Conservation (phyloP, 2,797 vertebrate genomes). For the Hoplostethus atlanticus region DNA sequence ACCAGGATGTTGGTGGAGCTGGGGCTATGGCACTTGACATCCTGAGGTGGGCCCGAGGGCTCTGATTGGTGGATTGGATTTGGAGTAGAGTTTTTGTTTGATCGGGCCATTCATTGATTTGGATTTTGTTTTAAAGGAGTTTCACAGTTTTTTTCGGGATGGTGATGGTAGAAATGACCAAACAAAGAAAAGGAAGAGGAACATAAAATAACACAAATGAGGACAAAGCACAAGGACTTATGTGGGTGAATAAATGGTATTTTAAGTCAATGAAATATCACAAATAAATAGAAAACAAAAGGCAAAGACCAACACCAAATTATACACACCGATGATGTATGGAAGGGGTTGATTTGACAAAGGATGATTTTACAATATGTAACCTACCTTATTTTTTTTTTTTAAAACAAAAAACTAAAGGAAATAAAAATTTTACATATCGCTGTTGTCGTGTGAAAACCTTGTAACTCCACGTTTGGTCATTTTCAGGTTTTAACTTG, state of each 20-base stretch:
- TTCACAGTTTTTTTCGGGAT: slow-evolving; percentile 79
- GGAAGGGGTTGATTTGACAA: slow-evolving; percentile 82
- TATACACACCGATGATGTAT: slow-evolving; percentile 82
- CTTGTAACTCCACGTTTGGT: too few species aligned
- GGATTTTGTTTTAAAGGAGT: slow-evolving; percentile 83
- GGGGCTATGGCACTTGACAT: slow-evolving; percentile 95
- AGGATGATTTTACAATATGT: slow-evolving; percentile 85
- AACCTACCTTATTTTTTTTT: slow-evolving; percentile 97
- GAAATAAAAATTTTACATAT: slow-evolving; percentile 55
- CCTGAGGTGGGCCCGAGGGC: slow-evolving; percentile 97
- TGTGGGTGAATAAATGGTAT: slow-evolving; percentile 71
- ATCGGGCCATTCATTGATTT: slow-evolving; percentile 64
- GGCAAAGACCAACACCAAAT: slow-evolving; percentile 80
- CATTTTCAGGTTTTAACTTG: too few species aligned
- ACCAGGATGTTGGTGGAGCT: slow-evolving; percentile 99
- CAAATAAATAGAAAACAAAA: slow-evolving; percentile 75
- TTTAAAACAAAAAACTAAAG: slow-evolving; percentile 30
- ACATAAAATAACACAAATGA: slow-evolving; percentile 90
- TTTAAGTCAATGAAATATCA: slow-evolving; percentile 84
- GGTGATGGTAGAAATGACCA: slow-evolving; percentile 85
- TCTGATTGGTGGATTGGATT: slow-evolving; percentile 85
- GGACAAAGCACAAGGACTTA: slow-evolving; percentile 77
- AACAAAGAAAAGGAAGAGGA: slow-evolving; percentile 77
- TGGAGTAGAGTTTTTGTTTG: slow-evolving; percentile 52
- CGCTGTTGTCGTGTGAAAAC: background rate